These are phyloP conservation scores for Dolomedes plantarius DNA, from an alignment of 2,888 invertebrate species.

Conservation along the genomic window DNA sequence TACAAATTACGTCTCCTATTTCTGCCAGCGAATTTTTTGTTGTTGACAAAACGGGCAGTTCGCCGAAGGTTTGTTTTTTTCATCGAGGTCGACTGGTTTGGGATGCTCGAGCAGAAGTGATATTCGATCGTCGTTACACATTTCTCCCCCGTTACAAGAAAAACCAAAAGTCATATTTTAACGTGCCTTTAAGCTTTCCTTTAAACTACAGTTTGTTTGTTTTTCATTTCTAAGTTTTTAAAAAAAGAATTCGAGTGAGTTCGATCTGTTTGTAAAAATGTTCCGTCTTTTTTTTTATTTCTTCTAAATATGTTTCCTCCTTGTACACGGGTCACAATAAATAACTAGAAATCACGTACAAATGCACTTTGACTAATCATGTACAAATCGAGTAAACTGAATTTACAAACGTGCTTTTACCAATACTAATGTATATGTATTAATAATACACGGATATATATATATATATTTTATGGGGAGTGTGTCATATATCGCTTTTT, in stretches of 20 bases:
- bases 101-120: no score
- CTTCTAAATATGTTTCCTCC: conserved; percentile 27
- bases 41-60: no score
- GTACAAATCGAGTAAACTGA: conserved; percentile 62
- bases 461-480: conserved; percentile 14
- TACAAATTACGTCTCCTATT: no score
- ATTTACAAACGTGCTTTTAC: conserved; percentile 56
- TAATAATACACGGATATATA: conserved; percentile 24
- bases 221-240: conserved; percentile 39
- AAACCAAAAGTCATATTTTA: no score
- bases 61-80: no score
- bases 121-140: no score
- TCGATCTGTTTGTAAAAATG: conserved; percentile 59
- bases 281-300: no score
- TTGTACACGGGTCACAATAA: conserved; percentile 36
- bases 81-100: no score
- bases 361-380: conserved; percentile 65
- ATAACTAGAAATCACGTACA: conserved; percentile 69
- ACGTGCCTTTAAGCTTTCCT: conserved; percentile 26
- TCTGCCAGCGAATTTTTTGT: no score
- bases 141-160: no score
- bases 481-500: conserved; percentile 8
- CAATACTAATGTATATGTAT: conserved; percentile 18
- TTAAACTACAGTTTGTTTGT: conserved; percentile 21
- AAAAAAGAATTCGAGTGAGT: conserved; percentile 37